Conservation (phyloP, 2,113 vertebrate genomes). For the Nycticryphes semicollaris region DNA sequence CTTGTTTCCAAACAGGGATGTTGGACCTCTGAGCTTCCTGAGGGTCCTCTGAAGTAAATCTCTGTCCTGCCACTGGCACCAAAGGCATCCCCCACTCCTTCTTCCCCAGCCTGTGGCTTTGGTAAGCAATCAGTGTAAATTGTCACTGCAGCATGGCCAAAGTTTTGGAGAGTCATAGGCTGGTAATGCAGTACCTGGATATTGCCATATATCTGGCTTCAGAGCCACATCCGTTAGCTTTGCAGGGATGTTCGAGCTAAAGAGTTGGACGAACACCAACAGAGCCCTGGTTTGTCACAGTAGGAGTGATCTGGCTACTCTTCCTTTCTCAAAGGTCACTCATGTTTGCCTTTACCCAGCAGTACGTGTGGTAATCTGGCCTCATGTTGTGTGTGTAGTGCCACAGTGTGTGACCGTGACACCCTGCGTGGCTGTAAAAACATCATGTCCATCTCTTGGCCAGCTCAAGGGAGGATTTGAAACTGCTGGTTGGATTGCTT, state of each 20-base stretch:
- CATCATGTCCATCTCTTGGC: background rate
- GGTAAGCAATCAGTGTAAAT: accelerated
- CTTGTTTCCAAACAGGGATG: background rate
- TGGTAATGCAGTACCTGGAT: background rate
- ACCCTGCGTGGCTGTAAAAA: background rate
- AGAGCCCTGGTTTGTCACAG: background rate
- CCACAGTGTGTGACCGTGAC: background rate
- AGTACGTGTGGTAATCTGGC: background rate
- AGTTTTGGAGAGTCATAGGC: background rate
- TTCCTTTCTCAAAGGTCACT: background rate
- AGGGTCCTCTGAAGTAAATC: background rate
- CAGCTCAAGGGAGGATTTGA: background rate
- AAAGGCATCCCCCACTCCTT: too few species aligned
- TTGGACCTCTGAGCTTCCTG: background rate
- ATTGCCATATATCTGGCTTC: background rate
- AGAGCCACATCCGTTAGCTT: background rate
- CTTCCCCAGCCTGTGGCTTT: background rate
- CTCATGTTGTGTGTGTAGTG: background rate
- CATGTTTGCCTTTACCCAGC: background rate
- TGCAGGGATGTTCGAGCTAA: background rate
- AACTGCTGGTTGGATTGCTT: background rate
- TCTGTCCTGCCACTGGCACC: background rate
- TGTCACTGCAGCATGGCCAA: background rate
- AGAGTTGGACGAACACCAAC: background rate
- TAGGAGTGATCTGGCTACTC: background rate